phyloP scores from a whole-genome alignment of 2,888 invertebrate species.

The Seira sanloemensis region DNA sequence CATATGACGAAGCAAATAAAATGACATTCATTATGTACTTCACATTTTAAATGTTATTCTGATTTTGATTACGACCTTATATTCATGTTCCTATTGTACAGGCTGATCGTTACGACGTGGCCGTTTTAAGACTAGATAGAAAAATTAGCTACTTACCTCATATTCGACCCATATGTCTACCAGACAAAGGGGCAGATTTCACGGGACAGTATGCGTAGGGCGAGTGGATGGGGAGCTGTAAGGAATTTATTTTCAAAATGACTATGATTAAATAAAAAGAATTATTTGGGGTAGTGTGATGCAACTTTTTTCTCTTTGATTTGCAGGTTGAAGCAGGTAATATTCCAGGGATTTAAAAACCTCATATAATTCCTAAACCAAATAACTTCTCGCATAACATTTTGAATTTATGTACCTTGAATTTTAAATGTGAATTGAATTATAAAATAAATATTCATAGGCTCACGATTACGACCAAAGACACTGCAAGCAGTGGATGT shows the following conservation, averaged over 20 bases:
- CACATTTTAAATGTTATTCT: too few species aligned
- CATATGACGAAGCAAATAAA: too few species aligned
- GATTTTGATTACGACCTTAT: too few species aligned
- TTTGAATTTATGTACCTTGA: neutral
- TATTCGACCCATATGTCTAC: slow-evolving; percentile 93
- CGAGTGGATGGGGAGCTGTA: slow-evolving; percentile 95
- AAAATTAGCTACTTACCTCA: slow-evolving; percentile 91
- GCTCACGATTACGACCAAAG: slow-evolving; percentile 90
- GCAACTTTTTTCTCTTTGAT: slow-evolving; percentile 75
- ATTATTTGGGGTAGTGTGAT: too few species aligned
- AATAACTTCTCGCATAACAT: too few species aligned
- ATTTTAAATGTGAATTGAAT: neutral
- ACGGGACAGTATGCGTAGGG: slow-evolving; percentile 94
- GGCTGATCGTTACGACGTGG: slow-evolving; percentile 90
- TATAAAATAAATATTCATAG: slow-evolving; percentile 75
- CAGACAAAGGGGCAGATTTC: slow-evolving; percentile 92
- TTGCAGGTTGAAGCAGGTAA: slow-evolving; percentile 76
- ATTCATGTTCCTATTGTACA: too few species aligned
- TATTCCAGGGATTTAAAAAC: neutral
- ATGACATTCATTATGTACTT: too few species aligned
- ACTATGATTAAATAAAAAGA: too few species aligned
- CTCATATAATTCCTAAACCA: neutral
- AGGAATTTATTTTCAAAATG: too few species aligned
- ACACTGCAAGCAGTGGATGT: slow-evolving; percentile 94
- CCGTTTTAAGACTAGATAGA: slow-evolving; percentile 90